Base-by-base conservation (phyloP, 2,113 vertebrate species). In the Takifugu bimaculatus region DNA sequence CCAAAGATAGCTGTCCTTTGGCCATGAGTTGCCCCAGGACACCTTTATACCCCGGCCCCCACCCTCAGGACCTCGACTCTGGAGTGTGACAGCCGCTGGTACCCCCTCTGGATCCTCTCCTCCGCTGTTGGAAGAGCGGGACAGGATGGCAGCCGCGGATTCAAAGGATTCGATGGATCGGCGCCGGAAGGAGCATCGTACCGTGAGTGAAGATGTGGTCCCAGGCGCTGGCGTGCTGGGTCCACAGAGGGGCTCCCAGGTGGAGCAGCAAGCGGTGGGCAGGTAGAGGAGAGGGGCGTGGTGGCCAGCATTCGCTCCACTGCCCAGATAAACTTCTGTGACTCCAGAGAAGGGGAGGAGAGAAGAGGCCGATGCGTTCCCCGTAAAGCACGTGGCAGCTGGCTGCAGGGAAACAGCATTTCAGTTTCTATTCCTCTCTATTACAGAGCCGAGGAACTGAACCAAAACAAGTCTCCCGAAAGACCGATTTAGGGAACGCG, bases 201-300 rank as follows among this genome's bases (percentile, higher is more conserved):
- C 94, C 93, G 0, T 93, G 93, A 42, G 84, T 85, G 75, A 92
- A 94, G 80, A 95, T 93, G 76, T 71, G 56, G 64, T 96, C 94
- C 94, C 94, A 95, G 48, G 93, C 89, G 35, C 80, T 86, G 12
- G 93, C 89, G 9, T 95, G 94, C 50, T 91, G 79, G n/a, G 64
- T 87, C 94, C 94, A 96, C 57, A 83, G 44, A 57, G 57, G 62
- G 54, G 75, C 42, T 13, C 86, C 82, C 0, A 81, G 63, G 74
- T 54, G 81, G n/a, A 58, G 83, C 39, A 93, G 75, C 55, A 94
- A 78, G 5, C 72, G 68, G 4, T 71, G 55, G 12, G 94, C 57
- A 93, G 27, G 79, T 91, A 92, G 25, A 93, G 78, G 57, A 96
- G 89, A 0, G 90, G 91, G 0, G 84, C 0, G 94, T 96, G 29